Evolutionary conservation across 2,888 invertebrate genomes (phyloP).

Genomic region (Alcis repandata): DNA sequence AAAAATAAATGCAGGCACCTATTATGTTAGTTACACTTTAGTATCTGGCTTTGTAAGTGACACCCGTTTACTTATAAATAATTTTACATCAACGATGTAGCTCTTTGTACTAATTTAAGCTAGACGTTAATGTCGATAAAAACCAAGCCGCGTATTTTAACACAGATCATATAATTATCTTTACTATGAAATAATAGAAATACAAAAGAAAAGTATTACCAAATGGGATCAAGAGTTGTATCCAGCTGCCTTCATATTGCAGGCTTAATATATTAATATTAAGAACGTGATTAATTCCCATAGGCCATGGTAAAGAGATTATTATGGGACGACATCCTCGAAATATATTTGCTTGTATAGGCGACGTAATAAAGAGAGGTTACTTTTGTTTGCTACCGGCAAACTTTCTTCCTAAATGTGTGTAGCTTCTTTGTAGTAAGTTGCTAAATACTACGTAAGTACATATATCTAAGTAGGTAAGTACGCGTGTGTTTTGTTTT

Average conservation of each 20-base stretch:
- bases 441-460: slow-evolving; percentile 27
- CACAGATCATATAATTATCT: too few species aligned
- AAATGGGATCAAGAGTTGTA: too few species aligned
- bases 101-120: too few species aligned
- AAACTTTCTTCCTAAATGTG: slow-evolving; percentile 65
- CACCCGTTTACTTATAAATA: too few species aligned
- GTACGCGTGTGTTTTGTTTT: slow-evolving; percentile 31
- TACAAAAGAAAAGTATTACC: too few species aligned
- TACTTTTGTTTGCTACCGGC: slow-evolving; percentile 61
- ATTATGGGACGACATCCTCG: slow-evolving; percentile 43
- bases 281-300: slow-evolving; percentile 2
- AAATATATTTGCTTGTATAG: slow-evolving; percentile 64
- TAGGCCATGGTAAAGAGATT: slow-evolving; percentile 38
- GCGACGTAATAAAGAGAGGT: slow-evolving; percentile 66
- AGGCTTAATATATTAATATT: background rate
- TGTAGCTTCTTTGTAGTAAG: slow-evolving; percentile 56
- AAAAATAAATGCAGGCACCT: background rate
- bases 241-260: background rate
- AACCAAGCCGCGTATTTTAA: too few species aligned
- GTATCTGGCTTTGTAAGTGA: too few species aligned
- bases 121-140: too few species aligned
- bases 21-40: background rate
- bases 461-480: slow-evolving; percentile 28
- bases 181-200: too few species aligned
- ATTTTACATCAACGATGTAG: too few species aligned